A percentile compares a stretch with the other conserved stretches of the same genome.
phyloP scores from a whole-genome alignment of 2,888 invertebrate species.

The Acleris literana region DNA sequence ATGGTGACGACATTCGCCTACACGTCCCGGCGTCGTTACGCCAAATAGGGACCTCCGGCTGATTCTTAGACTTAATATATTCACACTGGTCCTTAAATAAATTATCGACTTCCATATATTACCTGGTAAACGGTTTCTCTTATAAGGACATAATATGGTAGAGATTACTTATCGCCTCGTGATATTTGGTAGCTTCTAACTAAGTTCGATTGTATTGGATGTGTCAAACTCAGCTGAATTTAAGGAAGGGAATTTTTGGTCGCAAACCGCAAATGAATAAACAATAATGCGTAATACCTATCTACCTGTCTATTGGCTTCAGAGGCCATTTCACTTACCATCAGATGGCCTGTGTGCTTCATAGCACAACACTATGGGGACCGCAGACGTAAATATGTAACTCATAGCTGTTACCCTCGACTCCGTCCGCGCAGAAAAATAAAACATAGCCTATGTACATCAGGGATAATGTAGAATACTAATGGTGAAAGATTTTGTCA shows the following conservation, averaged over 20 bases:
- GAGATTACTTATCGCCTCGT: constrained; percentile 47
- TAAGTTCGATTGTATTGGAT: constrained; percentile 47
- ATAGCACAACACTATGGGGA: not conserved
- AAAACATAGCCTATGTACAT: too few relatives aligned
- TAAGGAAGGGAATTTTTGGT: not conserved
- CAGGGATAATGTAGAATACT: too few relatives aligned
- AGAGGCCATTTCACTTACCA: too few relatives aligned
- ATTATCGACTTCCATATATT: constrained; percentile 65
- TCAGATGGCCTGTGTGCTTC: too few relatives aligned
- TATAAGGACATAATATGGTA: constrained; percentile 51
- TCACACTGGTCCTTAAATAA: constrained; percentile 61
- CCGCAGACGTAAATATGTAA: constrained; percentile 36
- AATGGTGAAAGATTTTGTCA: too few relatives aligned
- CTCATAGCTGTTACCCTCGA: too few relatives aligned
- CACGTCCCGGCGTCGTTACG: constrained; percentile 50
- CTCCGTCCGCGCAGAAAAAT: too few relatives aligned
- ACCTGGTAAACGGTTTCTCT: constrained; percentile 62
- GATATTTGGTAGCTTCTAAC: constrained; percentile 27
- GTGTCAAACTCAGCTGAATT: constrained; percentile 48
- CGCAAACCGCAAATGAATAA: constrained; percentile 3
- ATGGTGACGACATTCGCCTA: constrained; percentile 67
- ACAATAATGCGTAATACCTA: not conserved
- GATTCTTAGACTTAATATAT: constrained; percentile 46
- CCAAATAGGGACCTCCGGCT: constrained; percentile 61
- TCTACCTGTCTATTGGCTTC: not conserved